Evolutionary conservation across 2,797 vertebrate genomes (phyloP), one percentile per base, ranked within the genome.

Genomic region (Atherinosoma microstoma): DNA sequence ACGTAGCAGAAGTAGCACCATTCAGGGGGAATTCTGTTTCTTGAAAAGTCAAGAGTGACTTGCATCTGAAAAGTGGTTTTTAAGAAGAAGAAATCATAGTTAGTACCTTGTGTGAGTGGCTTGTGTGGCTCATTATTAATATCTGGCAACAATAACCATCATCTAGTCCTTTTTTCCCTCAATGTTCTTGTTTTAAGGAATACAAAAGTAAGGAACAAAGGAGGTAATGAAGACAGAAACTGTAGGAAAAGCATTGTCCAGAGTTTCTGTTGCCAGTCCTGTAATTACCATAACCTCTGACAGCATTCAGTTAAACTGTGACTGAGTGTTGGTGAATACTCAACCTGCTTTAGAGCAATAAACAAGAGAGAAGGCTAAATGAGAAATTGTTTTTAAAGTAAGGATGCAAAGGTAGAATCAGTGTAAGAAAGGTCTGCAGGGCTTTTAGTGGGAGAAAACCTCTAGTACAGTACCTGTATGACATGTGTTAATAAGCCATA

Each of bases 401-500:
- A 57, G 58, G 40, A 40, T 60, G 54, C 0, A 20, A 27, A 60
- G 1, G 56, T n/a, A 38, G 40, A 51, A 51, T 20, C 8, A 59
- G 20, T 30, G 34, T 54, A 18, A 32, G 30, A 64, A 53, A 38
- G 24, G 35, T 42, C 34, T 56, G 15, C 11, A 20, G 34, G 61
- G 27, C 42, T 57, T 76, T 67, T 27, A 32, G 20, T 22, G 27
- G 32, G 49, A 38, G 20, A 42, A 53, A 71, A 22, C 54, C 65
- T n/a, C 62, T 68, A 34, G 36, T 51, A 2, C 35, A 64, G 58
- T 61, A 53, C 67, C 76, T 80, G 74, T 49, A 47, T 76, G 82
- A 89, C 67, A 73, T 22, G 75, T 68, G 78, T 85, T 84, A 70
- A 86, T 84, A 85, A 80, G 80, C 79, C 88, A 68, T 69, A 89